A percentile compares a stretch with the other conserved stretches of the same genome.
These are phyloP conservation scores for Dasyornis broadbenti DNA, from an alignment of 2,113 vertebrate species.

Conservation along the genomic window DNA sequence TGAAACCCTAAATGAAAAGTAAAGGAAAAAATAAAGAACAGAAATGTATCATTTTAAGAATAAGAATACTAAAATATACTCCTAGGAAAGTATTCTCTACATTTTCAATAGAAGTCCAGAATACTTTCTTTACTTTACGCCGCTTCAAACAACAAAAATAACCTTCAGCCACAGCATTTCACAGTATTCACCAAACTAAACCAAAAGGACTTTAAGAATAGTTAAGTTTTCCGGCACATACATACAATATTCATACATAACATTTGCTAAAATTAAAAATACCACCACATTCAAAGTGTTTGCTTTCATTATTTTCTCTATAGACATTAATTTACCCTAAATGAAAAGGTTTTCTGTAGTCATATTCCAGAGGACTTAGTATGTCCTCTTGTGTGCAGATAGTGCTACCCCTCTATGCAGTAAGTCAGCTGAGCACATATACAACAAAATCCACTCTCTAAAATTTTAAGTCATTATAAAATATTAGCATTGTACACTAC, in stretches of 20 bases:
- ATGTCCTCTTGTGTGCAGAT: not conserved
- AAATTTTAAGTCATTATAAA: not conserved
- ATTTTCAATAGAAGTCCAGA: not conserved
- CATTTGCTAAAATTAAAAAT: not conserved
- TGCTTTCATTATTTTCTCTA: not conserved
- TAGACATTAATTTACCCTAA: not conserved
- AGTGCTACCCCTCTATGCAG: not conserved
- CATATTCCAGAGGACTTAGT: not conserved
- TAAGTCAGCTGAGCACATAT: not conserved
- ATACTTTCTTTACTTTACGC: not conserved
- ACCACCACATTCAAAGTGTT: not conserved
- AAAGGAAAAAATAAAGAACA: not conserved
- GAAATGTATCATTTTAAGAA: not conserved
- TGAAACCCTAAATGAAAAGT: not conserved
- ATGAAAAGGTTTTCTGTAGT: not conserved
- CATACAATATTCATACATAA: not conserved
- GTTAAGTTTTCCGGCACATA: not conserved
- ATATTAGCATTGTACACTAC: not conserved
- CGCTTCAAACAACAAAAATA: not conserved
- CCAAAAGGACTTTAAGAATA: not conserved
- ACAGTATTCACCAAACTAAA: not conserved
- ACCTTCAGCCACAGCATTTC: not conserved
- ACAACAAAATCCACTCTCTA: not conserved
- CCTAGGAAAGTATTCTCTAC: not conserved
- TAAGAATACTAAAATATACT: not conserved